Base-by-base conservation (phyloP, 2,888 invertebrate genomes). In the Leptinotarsa haldemani region DNA sequence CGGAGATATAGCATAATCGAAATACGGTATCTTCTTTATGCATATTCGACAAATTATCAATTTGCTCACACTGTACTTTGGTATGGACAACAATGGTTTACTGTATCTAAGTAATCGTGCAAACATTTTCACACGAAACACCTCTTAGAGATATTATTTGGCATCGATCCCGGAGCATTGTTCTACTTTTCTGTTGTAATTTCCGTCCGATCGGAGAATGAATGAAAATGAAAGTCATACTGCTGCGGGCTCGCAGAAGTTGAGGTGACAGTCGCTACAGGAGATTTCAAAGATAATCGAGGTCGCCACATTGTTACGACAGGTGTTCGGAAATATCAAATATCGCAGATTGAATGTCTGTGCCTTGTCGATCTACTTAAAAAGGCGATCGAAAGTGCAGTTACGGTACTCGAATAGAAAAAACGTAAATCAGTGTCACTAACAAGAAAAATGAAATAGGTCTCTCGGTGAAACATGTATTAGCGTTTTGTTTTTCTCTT, bases 211-310 rank as follows among this genome's bases (percentile, higher is more conserved):
- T 61, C n/a, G 30, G 12, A 30, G 4, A 13, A 40, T 61, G 61
- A 61, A 61, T 61, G 61, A 61, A 61, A 61, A 61, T 61, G 61
- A 61, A 61, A 61, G 61, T 61, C 30, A n/a, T 61, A 20, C 2
- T n/a, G 30, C 15, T 40, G 61, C 61, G 30, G 13, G 25, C 61
- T 22, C 1, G 56, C 15, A 13, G 56, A 56, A 61, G 25, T 40
- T 9, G 30, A 30, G 61, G 61, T 1, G 61, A 61, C 61, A n/a
- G 30, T 40, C 18, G 40, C n/a, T 16, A 56, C 15, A 15, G 25
- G 56, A 61, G n/a, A 30, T 61, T 25, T 61, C 3, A 61, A 61
- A 61, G 30, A 40, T 61, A 30, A 61, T 30, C 61, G 61, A 61
- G 61, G 61, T 61, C 61, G 40, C 40, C 40, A n/a, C n/a, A 50